phyloP scores from a whole-genome alignment of 2,113 vertebrate species.

The Labeo rohita region DNA sequence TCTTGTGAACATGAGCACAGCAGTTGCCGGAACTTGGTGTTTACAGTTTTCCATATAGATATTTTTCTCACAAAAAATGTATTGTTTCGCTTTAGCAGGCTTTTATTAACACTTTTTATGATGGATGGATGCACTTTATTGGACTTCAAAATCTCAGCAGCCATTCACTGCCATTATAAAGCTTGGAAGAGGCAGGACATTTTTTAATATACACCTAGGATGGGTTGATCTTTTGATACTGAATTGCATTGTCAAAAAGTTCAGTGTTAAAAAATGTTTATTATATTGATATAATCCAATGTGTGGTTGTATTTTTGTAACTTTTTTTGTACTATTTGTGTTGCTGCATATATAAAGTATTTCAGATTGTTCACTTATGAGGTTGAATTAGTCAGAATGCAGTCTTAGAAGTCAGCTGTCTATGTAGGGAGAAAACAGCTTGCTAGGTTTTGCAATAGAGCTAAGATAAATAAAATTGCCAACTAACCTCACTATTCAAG shows the following conservation, averaged over 20 bases:
- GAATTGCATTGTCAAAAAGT: not conserved
- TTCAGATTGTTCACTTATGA: not conserved
- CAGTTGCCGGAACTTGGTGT: too few relatives aligned
- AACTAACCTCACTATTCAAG: conserved; percentile 89
- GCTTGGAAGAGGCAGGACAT: too few relatives aligned
- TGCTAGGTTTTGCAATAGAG: not conserved
- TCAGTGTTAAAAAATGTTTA: not conserved
- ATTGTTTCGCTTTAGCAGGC: too few relatives aligned
- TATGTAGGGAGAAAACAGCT: not conserved
- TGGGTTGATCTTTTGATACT: not conserved
- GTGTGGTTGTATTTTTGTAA: not conserved
- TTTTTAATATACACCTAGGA: too few relatives aligned
- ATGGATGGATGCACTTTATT: too few relatives aligned
- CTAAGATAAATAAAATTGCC: not conserved
- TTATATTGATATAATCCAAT: not conserved
- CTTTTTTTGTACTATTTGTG: not conserved
- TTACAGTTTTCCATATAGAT: too few relatives aligned
- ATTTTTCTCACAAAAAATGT: too few relatives aligned
- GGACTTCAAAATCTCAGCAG: too few relatives aligned
- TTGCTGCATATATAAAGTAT: not conserved
- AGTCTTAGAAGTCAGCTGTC: not conserved
- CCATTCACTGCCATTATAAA: too few relatives aligned
- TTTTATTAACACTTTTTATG: too few relatives aligned
- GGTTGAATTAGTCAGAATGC: too few relatives aligned
- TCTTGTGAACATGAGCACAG: too few relatives aligned